Evolutionary conservation across 2,113 vertebrate genomes (phyloP), one percentile per base, ranked within the genome.

Genomic region (Gymnarchus niloticus): DNA sequence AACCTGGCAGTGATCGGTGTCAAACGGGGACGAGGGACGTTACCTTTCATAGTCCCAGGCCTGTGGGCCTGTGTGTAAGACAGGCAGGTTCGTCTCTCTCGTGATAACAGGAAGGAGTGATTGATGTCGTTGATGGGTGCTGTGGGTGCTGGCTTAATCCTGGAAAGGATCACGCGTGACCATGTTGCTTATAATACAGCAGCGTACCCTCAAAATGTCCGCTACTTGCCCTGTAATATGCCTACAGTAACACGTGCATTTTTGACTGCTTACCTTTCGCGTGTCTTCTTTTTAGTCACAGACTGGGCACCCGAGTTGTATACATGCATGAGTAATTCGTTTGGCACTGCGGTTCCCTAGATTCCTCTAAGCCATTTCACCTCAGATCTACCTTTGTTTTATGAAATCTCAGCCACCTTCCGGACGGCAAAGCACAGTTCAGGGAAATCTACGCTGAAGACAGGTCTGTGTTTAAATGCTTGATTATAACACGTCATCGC

Each of bases 111-210:
- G 52, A 44, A 73, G 90, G 89, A 89, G 88, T 91, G 90, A 91
- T 90, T 89, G 89, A 92, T 89, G 88, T 87, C 88, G 87, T 86
- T 90, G 85, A 90, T 85, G 85, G 83, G 89, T 88, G 87, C 87
- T 87, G 87, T 12, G 86, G 86, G 87, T 69, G 89, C 88, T 83
- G 87, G 57, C 84, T 87, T 85, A 85, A 91, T 89, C 91, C 91
- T 89, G 89, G 86, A 87, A 85, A 88, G 88, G 87, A 89, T 90
- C 87, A 84, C 86, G 87, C 88, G 89, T 90, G 91, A 93, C 93
- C 88, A 83, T 89, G 87, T 76, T 87, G 85, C 81, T 91, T 91
- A 91, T n/a, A 90, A 92, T 90, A 91, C 90, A 91, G 91, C 89
- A 84, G 81, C 10, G 1, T 33, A 84, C 81, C 73, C 87, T 87